Percentiles rank a stretch among this genome's conserved stretches.
phyloP scores from a whole-genome alignment of 2,888 invertebrate genomes.

The Catotricha subobsoleta region DNA sequence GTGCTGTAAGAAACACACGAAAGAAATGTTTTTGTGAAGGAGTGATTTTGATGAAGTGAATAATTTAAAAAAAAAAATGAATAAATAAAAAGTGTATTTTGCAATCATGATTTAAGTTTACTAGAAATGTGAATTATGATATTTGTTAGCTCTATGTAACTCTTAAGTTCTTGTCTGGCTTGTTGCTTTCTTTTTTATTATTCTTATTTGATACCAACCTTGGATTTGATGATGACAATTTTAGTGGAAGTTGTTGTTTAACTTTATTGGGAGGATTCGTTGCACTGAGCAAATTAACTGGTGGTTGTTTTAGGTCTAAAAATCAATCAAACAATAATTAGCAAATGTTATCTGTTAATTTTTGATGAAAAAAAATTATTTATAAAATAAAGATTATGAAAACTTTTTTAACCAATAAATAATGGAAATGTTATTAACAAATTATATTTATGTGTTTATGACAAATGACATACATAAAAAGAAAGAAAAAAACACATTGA shows the following conservation, averaged over 20 bases:
- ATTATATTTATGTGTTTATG: neutral
- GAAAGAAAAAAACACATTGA: neutral
- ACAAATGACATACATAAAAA: neutral
- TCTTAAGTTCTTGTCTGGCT: no score
- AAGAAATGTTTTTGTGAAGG: neutral
- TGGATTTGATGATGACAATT: conserved; percentile 51
- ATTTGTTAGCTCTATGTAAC: no score
- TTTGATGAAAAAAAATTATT: conserved; percentile 4
- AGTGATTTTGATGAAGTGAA: neutral
- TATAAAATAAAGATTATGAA: neutral
- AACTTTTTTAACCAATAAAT: neutral
- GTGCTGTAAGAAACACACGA: conserved; percentile 14
- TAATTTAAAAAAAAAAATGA: neutral
- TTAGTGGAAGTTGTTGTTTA: conserved; percentile 79
- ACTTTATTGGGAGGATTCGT: conserved; percentile 60
- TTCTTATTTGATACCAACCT: no score
- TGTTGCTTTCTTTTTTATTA: no score
- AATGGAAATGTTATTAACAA: neutral
- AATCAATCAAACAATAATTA: conserved; percentile 3
- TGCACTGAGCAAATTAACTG: conserved; percentile 56
- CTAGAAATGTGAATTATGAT: no score
- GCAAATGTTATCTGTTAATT: neutral
- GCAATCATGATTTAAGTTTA: no score
- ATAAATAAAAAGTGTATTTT: no score
- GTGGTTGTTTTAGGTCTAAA: conserved; percentile 36